Conservation (phyloP, 2,113 vertebrate species). For the Apteryx mantelli region DNA sequence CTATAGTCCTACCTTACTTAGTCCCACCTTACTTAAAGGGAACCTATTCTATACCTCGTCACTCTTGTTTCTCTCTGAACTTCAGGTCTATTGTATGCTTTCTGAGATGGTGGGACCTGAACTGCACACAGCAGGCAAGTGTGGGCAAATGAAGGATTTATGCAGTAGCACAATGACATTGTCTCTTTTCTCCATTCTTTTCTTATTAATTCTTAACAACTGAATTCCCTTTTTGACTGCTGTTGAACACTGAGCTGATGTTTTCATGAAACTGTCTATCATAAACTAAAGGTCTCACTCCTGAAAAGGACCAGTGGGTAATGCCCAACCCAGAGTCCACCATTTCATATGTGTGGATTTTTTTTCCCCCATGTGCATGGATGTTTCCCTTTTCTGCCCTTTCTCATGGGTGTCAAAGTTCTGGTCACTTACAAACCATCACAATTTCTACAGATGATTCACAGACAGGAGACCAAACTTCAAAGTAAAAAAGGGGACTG, state of each 20-base stretch:
- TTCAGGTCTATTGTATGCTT: not conserved
- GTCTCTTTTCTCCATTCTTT: not conserved
- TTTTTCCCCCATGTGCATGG: not conserved
- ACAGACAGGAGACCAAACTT: not conserved
- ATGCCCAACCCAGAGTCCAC: not conserved
- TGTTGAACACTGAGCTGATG: not conserved
- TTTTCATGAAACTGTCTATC: not conserved
- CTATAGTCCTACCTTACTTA: not conserved
- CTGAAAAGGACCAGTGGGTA: not conserved
- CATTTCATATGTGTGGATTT: not conserved
- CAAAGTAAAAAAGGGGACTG: not conserved
- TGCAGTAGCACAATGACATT: not conserved
- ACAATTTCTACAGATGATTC: not conserved
- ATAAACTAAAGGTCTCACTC: not conserved
- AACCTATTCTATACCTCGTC: not conserved
- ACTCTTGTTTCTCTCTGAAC: not conserved
- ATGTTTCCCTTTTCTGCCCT: not conserved
- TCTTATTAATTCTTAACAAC: not conserved
- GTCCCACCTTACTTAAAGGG: not conserved
- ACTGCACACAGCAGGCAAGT: not conserved
- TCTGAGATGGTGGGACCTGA: not conserved
- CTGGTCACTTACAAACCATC: not conserved
- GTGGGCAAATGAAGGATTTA: not conserved
- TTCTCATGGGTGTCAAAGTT: not conserved
- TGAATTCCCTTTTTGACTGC: not conserved